Evolutionary conservation across 2,888 invertebrate species (phyloP).

Genomic region (Pteria penguin): DNA sequence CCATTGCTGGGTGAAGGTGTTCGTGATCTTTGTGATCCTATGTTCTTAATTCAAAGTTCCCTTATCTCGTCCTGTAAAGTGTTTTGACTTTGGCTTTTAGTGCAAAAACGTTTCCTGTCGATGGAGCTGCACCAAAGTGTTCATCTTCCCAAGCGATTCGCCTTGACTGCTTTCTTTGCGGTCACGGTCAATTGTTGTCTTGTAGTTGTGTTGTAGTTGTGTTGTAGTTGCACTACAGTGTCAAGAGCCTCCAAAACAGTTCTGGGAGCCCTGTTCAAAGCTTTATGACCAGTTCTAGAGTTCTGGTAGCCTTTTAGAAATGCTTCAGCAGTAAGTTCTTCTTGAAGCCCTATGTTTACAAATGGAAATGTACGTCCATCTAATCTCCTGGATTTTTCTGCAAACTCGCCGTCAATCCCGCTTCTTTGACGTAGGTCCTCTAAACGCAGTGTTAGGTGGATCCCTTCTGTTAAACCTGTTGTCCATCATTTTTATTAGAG

Average conservation of each 20-base stretch:
- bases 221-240: background rate
- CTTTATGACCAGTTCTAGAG: background rate
- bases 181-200: too few species aligned
- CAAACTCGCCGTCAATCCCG: background rate
- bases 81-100: too few species aligned
- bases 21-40: too few species aligned
- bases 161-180: too few species aligned
- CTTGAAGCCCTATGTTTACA: background rate
- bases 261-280: background rate
- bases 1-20: too few species aligned
- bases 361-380: background rate
- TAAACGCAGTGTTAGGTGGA: constrained; percentile 3
- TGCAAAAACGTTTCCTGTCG: too few species aligned
- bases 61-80: too few species aligned
- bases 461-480: constrained; percentile 1
- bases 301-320: constrained; percentile 1
- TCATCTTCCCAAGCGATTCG: too few species aligned
- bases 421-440: background rate
- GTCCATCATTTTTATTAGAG: too few species aligned
- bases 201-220: constrained; percentile 10
- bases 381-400: background rate
- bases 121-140: too few species aligned
- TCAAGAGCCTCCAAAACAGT: background rate
- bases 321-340: background rate
- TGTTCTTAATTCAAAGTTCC: too few species aligned